These are phyloP conservation scores for Coenonympha glycerion DNA, from an alignment of 2,888 invertebrate genomes.

Conservation along the genomic window DNA sequence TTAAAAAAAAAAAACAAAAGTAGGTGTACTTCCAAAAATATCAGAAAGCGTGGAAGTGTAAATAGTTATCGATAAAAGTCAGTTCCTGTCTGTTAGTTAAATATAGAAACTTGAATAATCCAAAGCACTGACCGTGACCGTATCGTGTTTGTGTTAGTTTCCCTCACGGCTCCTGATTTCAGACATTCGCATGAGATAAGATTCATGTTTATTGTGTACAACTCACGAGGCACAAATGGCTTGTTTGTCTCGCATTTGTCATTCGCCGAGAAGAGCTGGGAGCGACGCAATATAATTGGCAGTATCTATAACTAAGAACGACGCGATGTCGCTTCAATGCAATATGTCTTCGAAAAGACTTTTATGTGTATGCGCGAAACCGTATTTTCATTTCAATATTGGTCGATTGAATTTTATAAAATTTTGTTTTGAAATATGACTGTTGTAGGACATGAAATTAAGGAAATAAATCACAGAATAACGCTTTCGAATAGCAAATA, in stretches of 20 bases:
- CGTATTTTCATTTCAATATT: not conserved
- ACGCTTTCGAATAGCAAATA: no score
- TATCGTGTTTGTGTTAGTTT: not conserved
- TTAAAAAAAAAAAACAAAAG: no score
- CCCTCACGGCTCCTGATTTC: not conserved
- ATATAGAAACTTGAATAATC: no score
- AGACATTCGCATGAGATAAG: slow-evolving; percentile 29
- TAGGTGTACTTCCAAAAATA: no score
- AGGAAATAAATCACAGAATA: no score
- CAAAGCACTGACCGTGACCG: not conserved
- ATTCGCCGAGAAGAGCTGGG: slow-evolving; percentile 13
- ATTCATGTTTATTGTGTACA: slow-evolving; percentile 39
- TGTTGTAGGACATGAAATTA: no score
- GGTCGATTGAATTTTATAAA: not conserved
- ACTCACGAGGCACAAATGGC: slow-evolving; percentile 36
- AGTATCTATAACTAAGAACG: not conserved
- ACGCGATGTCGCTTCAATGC: not conserved
- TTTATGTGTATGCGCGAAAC: not conserved
- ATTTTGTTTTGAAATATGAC: not conserved
- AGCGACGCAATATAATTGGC: slow-evolving; percentile 9
- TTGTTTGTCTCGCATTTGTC: slow-evolving; percentile 45
- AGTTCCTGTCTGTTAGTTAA: no score
- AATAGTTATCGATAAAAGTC: no score
- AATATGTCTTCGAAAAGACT: not conserved
- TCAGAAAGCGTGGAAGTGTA: no score